Conservation (phyloP, 2,797 vertebrate species). For the Enteromius afrohamiltoni region DNA sequence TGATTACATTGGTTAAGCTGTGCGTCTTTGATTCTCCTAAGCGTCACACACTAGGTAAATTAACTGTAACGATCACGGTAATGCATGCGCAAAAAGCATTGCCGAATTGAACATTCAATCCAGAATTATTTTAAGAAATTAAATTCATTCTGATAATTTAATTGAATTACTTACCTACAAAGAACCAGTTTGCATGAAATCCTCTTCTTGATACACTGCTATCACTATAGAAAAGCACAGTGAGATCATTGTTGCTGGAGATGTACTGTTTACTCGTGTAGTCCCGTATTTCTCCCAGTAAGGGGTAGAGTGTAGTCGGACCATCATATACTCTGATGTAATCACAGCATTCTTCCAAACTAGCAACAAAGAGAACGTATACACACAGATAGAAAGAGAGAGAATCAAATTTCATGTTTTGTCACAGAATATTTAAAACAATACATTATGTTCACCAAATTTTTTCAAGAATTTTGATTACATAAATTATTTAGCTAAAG, state of each 20-base stretch:
- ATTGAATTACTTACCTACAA: constrained; percentile 17
- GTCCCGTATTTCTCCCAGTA: constrained; percentile 18
- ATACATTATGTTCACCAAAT: neutral
- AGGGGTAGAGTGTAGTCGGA: neutral
- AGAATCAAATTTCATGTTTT: neutral
- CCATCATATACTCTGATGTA: constrained; percentile 42
- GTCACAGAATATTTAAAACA: neutral
- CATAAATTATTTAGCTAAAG: too few relatives aligned
- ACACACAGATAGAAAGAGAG: neutral
- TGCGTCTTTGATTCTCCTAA: too few relatives aligned
- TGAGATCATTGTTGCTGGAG: constrained; percentile 35
- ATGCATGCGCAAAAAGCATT: neutral
- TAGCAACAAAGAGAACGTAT: neutral
- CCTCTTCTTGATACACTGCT: neutral
- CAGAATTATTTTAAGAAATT: neutral
- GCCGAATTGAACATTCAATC: neutral
- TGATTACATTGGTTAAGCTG: too few relatives aligned
- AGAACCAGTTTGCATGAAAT: constrained; percentile 41
- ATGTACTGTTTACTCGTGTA: neutral
- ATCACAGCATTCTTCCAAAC: constrained; percentile 43
- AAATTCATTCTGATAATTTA: neutral
- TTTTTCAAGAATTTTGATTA: too few relatives aligned
- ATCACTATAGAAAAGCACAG: constrained; percentile 42
- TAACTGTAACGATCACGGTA: neutral
- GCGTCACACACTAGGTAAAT: neutral